phyloP scores from a whole-genome alignment of 2,113 vertebrate genomes.

The Eolophus roseicapilla region DNA sequence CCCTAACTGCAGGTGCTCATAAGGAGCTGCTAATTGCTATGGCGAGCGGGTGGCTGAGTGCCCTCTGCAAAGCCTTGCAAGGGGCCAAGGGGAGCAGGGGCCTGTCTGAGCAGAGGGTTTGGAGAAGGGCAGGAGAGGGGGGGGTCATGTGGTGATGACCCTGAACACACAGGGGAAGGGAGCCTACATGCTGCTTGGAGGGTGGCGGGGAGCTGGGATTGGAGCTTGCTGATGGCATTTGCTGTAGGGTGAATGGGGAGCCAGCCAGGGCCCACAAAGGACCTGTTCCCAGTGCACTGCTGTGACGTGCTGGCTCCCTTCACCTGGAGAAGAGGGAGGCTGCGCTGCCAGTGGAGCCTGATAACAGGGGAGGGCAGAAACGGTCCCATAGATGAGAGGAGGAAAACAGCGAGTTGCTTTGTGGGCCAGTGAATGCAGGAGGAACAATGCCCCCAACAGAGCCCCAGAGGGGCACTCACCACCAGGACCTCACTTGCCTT shows the following conservation, averaged over 20 bases:
- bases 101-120: rapidly evolving
- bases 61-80: neutral
- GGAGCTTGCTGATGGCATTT: neutral
- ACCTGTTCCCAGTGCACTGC: rapidly evolving
- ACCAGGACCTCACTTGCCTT: rapidly evolving
- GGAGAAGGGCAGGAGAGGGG: neutral
- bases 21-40: constrained; percentile 17
- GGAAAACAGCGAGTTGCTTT: neutral
- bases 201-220: neutral
- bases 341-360: neutral
- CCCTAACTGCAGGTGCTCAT: neutral
- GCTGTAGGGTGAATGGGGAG: neutral
- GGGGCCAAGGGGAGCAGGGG: neutral
- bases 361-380: rapidly evolving
- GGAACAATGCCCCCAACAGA: neutral
- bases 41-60: neutral
- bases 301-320: neutral
- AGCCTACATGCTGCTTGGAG: neutral
- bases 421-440: neutral
- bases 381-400: neutral
- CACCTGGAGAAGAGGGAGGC: neutral
- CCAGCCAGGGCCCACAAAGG: neutral
- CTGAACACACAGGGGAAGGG: rapidly evolving
- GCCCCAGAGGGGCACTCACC: rapidly evolving
- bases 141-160: rapidly evolving